Percentiles rank a stretch among this genome's conserved stretches.
phyloP scores from a whole-genome alignment of 2,113 vertebrate genomes.

The Equus przewalskii region DNA sequence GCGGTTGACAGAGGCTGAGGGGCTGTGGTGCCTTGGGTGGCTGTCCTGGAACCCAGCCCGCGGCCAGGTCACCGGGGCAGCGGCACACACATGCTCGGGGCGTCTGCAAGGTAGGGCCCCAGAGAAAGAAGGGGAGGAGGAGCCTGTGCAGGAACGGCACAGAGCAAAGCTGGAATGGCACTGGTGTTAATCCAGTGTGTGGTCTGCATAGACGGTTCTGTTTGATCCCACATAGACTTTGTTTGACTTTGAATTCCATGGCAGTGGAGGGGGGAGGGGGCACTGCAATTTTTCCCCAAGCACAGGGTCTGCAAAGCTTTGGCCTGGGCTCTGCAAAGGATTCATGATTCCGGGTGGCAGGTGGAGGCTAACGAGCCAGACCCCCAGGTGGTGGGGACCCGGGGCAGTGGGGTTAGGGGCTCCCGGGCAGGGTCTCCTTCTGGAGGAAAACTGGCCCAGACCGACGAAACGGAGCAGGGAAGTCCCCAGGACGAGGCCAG shows the following conservation, averaged over 20 bases:
- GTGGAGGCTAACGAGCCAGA: not conserved
- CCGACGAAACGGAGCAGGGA: accelerated
- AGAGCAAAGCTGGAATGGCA: accelerated
- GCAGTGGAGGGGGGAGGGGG: accelerated
- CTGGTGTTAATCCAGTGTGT: accelerated
- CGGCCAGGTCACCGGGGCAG: accelerated
- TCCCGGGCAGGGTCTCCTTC: too few species aligned
- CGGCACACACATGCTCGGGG: not conserved
- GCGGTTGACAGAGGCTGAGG: accelerated
- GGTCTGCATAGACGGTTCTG: accelerated
- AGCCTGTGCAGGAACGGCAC: accelerated
- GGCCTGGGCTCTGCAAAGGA: not conserved
- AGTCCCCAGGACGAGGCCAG: not conserved
- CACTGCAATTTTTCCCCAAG: accelerated
- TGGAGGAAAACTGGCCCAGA: not conserved
- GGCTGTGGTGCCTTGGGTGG: not conserved
- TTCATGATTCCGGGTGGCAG: not conserved
- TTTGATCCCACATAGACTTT: not conserved
- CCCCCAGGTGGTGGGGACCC: too few species aligned
- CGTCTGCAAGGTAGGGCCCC: not conserved
- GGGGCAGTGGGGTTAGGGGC: not conserved
- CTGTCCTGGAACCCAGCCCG: not conserved
- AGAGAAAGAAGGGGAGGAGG: not conserved
- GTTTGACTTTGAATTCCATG: not conserved
- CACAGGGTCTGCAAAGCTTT: not conserved